Evolutionary conservation across 1,140 invertebrate species (phyloP).

Genomic region (Hyles euphorbiae): DNA sequence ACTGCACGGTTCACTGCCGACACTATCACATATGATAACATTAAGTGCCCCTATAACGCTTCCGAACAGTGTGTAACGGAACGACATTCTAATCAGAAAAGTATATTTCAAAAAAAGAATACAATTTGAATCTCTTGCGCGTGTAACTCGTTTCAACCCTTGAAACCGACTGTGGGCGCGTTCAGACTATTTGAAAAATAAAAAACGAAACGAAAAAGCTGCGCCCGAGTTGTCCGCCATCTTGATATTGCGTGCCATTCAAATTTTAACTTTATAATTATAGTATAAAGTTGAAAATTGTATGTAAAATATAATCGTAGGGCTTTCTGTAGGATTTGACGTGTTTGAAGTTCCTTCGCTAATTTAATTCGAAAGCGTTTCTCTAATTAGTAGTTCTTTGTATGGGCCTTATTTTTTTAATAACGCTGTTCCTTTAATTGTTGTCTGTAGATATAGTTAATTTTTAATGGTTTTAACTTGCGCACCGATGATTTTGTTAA

Average conservation of each 20-base stretch:
- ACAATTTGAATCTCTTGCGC: conserved; percentile 13
- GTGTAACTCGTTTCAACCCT: conserved; percentile 33
- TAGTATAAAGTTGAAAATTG: conserved; percentile 2
- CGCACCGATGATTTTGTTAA: too few species aligned
- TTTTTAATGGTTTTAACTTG: too few species aligned
- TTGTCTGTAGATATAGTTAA: too few species aligned
- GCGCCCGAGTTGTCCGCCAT: conserved; percentile 40
- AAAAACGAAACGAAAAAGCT: conserved; percentile 47
- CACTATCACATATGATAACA: conserved; percentile 9
- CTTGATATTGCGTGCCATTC: conserved; percentile 15
- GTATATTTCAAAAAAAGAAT: not conserved
- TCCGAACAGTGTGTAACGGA: too few species aligned
- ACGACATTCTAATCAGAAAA: conserved; percentile 8
- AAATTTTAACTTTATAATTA: conserved; percentile 1
- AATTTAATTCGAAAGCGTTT: conserved; percentile 31
- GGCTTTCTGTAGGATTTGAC: conserved; percentile 5
- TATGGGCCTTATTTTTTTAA: not conserved
- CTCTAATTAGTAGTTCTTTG: conserved; percentile 30
- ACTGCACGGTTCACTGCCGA: not conserved
- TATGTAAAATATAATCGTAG: not conserved
- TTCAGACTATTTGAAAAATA: conserved; percentile 44
- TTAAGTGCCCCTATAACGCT: too few species aligned
- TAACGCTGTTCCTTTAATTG: too few species aligned
- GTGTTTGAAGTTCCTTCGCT: conserved; percentile 17
- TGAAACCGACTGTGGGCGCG: conserved; percentile 31